Conservation (phyloP, 2,113 vertebrate species). For the Pithys albifrons region DNA sequence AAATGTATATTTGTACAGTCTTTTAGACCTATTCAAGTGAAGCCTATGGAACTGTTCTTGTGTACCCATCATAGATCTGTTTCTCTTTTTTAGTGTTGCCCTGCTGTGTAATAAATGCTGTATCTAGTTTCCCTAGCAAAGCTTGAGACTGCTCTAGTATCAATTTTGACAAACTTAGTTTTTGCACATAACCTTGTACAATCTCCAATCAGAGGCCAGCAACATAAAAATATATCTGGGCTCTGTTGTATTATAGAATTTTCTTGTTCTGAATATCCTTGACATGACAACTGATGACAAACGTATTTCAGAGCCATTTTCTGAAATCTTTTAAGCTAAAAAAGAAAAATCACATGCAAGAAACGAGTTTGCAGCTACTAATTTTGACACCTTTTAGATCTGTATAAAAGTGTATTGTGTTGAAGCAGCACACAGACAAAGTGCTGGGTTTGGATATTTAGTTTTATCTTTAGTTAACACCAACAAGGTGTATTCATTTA, state of each 20-base stretch:
- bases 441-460: slow-evolving; percentile 82
- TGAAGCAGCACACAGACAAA: slow-evolving; percentile 78
- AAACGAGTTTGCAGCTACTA: slow-evolving; percentile 82
- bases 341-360: slow-evolving; percentile 77
- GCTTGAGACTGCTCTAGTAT: slow-evolving; percentile 92
- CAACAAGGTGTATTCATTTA: slow-evolving; percentile 81
- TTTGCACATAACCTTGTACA: slow-evolving; percentile 92
- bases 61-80: slow-evolving; percentile 89
- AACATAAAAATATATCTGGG: slow-evolving; percentile 79
- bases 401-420: slow-evolving; percentile 87
- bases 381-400: slow-evolving; percentile 86
- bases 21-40: slow-evolving; percentile 96
- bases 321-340: slow-evolving; percentile 83
- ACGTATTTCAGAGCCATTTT: slow-evolving; percentile 80
- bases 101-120: slow-evolving; percentile 94
- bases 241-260: slow-evolving; percentile 85
- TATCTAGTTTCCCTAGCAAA: slow-evolving; percentile 91
- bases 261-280: slow-evolving; percentile 83
- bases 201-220: slow-evolving; percentile 84
- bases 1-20: slow-evolving; percentile 99
- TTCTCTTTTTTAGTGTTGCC: slow-evolving; percentile 88
- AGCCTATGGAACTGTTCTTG: slow-evolving; percentile 85
- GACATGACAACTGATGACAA: slow-evolving; percentile 79
- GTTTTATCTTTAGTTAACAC: slow-evolving; percentile 84
- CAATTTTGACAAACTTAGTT: slow-evolving; percentile 87